These are phyloP conservation scores for Oreohelix idahoensis DNA, from an alignment of 1,140 invertebrate species.

Conservation along the genomic window DNA sequence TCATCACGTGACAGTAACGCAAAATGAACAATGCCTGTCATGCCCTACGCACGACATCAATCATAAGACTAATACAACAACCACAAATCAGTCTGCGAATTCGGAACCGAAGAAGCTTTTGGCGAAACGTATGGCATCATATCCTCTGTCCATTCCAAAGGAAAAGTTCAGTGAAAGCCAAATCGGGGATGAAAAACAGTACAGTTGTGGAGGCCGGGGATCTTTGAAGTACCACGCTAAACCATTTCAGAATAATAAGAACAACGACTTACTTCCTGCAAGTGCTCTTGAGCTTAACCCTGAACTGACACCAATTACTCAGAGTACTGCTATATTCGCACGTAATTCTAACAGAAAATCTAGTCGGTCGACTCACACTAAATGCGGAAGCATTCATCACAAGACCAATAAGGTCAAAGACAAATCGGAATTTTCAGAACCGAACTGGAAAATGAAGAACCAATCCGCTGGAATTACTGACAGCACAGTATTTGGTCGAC, in stretches of 20 bases:
- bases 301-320: not conserved
- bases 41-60: not conserved
- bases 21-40: not conserved
- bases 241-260: not conserved
- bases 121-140: not conserved
- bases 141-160: not conserved
- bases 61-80: not conserved
- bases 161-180: not conserved
- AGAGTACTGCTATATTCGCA: not conserved
- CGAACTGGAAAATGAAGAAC: not conserved
- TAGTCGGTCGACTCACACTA: not conserved
- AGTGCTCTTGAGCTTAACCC: conserved; percentile 3
- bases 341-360: not conserved
- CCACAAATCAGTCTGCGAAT: not conserved
- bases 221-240: not conserved
- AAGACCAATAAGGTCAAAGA: conserved; percentile 2
- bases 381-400: not conserved
- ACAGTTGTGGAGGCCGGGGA: not conserved
- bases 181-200: not conserved
- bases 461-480: not conserved
- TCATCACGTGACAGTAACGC: not conserved
- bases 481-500: not conserved
- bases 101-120: not conserved
- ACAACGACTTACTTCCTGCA: not conserved
- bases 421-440: not conserved